Evolutionary conservation across 2,113 vertebrate species (phyloP).

Genomic region (Rhinichthys klamathensis): DNA sequence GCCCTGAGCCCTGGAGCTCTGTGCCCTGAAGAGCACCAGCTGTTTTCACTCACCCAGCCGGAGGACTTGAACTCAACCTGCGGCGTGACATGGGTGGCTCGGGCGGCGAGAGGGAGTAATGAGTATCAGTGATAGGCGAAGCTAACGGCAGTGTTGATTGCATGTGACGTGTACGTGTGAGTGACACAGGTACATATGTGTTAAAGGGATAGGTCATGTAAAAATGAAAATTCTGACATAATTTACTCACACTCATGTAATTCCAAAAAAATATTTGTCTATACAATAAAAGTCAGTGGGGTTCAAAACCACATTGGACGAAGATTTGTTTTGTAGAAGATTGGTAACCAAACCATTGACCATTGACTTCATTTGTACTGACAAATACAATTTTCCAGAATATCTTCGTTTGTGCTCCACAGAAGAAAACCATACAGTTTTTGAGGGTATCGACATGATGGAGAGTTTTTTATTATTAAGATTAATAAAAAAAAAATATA

Average conservation of each 20-base stretch:
- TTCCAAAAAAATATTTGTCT: background rate
- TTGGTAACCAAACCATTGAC: background rate
- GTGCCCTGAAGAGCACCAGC: constrained; percentile 65
- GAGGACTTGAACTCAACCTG: constrained; percentile 83
- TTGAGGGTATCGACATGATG: no score
- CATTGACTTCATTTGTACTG: background rate
- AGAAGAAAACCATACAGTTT: background rate
- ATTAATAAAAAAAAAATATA: no score
- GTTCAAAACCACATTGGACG: background rate
- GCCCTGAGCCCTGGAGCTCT: constrained; percentile 45
- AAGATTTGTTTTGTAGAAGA: background rate
- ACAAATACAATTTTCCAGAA: background rate
- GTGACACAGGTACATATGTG: background rate
- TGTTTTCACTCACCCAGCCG: constrained; percentile 85
- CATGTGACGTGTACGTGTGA: constrained; percentile 39
- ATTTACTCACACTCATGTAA: background rate
- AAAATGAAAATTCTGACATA: background rate
- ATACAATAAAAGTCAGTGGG: background rate
- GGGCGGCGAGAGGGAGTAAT: constrained; percentile 42
- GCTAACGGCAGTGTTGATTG: constrained; percentile 57
- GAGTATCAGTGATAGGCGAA: constrained; percentile 57
- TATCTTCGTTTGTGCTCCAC: background rate
- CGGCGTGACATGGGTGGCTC: constrained; percentile 73
- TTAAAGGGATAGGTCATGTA: background rate
- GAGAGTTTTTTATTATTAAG: background rate